A percentile compares a stretch with the other conserved stretches of the same genome.
Evolutionary conservation across 2,113 vertebrate genomes (phyloP).

Genomic region (Scomber japonicus): DNA sequence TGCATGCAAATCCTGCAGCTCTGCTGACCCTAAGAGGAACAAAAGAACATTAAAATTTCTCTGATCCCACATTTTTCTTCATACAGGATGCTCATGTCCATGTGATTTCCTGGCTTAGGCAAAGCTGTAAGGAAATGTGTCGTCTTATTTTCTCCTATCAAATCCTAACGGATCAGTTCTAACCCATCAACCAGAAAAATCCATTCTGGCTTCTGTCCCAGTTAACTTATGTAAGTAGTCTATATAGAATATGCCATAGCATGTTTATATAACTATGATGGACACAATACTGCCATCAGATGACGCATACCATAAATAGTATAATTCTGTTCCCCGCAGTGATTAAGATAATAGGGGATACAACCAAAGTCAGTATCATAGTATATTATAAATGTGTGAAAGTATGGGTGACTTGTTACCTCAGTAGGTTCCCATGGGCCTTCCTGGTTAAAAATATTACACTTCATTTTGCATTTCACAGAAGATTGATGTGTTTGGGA

Average conservation of each 20-base stretch:
- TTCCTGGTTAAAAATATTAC: background rate
- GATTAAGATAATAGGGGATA: constrained; percentile 11
- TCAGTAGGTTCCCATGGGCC: background rate
- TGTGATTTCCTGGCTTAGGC: constrained; percentile 66
- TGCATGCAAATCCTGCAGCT: constrained; percentile 28
- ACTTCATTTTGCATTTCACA: background rate
- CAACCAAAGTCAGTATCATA: background rate
- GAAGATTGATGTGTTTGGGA: too few relatives aligned
- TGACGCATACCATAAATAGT: background rate
- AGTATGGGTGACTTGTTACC: too few relatives aligned
- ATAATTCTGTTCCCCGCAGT: background rate
- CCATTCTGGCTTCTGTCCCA: constrained; percentile 32
- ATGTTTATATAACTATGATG: constrained; percentile 42
- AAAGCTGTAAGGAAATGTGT: constrained; percentile 77
- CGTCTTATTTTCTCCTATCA: constrained; percentile 69
- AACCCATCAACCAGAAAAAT: constrained; percentile 45
- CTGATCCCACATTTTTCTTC: background rate
- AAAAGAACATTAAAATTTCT: constrained; percentile 46
- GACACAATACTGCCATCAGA: constrained; percentile 15
- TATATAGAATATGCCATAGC: constrained; percentile 42
- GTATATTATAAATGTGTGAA: constrained; percentile 9
- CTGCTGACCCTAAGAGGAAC: constrained; percentile 36
- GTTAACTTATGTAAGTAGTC: constrained; percentile 63
- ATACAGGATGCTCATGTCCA: constrained; percentile 53
- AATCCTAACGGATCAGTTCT: constrained; percentile 66